Conservation (phyloP, 2,888 invertebrate species). For the Epirrhoe tristata region DNA sequence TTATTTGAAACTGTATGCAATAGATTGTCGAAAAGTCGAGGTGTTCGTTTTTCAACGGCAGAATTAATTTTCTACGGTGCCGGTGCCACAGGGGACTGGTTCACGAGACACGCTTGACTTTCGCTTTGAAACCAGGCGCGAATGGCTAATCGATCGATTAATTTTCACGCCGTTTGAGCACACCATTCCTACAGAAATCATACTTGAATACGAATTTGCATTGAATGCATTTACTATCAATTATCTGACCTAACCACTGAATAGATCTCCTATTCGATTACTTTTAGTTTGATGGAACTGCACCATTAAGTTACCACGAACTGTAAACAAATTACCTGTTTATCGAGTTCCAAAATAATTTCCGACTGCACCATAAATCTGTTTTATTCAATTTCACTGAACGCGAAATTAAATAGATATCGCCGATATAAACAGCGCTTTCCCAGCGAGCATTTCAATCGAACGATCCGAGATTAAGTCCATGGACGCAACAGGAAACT, state of each 20-base stretch:
- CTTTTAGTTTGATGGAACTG: conserved; percentile 21
- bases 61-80: conserved; percentile 72
- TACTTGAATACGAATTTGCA: conserved; percentile 60
- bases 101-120: conserved; percentile 76
- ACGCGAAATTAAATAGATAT: conserved; percentile 64
- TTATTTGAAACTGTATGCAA: conserved; percentile 58
- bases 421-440: conserved; percentile 59
- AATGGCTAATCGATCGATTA: conserved; percentile 83
- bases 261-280: not conserved
- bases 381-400: conserved; percentile 59
- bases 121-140: conserved; percentile 71
- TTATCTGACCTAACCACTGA: conserved; percentile 12
- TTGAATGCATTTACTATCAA: conserved; percentile 1
- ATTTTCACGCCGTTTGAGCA: conserved; percentile 79
- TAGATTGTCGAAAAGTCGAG: conserved; percentile 65
- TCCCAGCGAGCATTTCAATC: conserved; percentile 69
- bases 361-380: conserved; percentile 51
- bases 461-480: conserved; percentile 75
- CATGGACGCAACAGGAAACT: conserved; percentile 80
- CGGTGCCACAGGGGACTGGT: conserved; percentile 65
- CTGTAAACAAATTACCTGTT: conserved; percentile 26
- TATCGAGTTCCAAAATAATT: conserved; percentile 51
- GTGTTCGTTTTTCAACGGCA: conserved; percentile 63
- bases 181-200: conserved; percentile 60
- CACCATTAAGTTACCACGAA: conserved; percentile 22